Percentiles rank a stretch among this genome's conserved stretches.
These are phyloP conservation scores for Casuarius casuarius DNA, from an alignment of 2,113 vertebrate genomes.

Conservation along the genomic window DNA sequence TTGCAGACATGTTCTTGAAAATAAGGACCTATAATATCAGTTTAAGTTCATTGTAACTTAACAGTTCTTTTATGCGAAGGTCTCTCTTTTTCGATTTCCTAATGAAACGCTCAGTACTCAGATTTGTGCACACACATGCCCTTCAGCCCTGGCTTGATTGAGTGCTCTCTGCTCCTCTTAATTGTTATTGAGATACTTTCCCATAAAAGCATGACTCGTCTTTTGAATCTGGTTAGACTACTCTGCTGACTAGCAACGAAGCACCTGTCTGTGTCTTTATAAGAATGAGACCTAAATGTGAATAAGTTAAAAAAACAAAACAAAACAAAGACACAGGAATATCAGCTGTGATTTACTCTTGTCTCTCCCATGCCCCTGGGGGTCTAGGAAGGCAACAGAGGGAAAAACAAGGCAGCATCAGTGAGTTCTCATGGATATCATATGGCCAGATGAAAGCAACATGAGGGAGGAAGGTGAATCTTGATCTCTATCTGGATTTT, in stretches of 20 bases:
- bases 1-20: not conserved
- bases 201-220: not conserved
- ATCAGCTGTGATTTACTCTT: not conserved
- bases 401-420: not conserved
- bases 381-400: not conserved
- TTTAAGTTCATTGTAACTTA: not conserved
- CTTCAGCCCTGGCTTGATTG: not conserved
- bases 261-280: not conserved
- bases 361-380: not conserved
- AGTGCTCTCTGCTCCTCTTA: not conserved
- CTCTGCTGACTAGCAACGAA: not conserved
- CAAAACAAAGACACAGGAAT: not conserved
- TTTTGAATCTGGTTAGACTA: not conserved
- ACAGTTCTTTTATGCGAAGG: not conserved
- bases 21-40: accelerated
- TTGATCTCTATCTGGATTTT: not conserved
- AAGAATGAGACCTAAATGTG: not conserved
- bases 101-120: not conserved
- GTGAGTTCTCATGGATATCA: not conserved
- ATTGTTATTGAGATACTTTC: not conserved
- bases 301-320: not conserved
- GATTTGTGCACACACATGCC: too few species aligned
- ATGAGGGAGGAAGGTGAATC: not conserved
- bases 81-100: not conserved
- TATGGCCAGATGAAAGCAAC: not conserved